phyloP scores from a whole-genome alignment of 2,113 vertebrate species.

The Ammospiza caudacuta region DNA sequence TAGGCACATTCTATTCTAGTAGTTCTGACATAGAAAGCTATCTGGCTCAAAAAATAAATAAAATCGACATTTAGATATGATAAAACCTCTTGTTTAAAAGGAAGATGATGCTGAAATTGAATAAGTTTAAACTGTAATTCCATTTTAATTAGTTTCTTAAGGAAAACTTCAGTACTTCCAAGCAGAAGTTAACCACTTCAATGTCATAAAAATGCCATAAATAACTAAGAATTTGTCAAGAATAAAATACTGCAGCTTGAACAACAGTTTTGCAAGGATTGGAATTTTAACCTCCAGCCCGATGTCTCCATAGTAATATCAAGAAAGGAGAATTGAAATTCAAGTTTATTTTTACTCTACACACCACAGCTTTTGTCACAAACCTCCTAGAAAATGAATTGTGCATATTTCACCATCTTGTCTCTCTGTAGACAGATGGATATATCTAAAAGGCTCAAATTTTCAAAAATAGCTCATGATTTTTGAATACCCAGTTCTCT shows the following conservation, averaged over 20 bases:
- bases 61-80: not conserved
- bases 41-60: not conserved
- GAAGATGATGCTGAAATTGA: not conserved
- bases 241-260: not conserved
- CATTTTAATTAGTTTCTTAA: not conserved
- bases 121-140: not conserved
- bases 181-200: not conserved
- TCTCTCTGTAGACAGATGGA: not conserved
- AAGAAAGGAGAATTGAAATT: not conserved
- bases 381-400: not conserved
- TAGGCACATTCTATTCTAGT: not conserved
- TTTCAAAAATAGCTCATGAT: not conserved
- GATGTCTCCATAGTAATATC: slow-evolving; percentile 14
- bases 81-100: not conserved
- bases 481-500: not conserved
- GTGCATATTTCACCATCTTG: not conserved
- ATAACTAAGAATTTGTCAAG: not conserved
- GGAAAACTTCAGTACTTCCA: not conserved
- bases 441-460: not conserved
- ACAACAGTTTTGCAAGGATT: not conserved
- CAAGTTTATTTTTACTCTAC: slow-evolving; percentile 14
- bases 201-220: not conserved
- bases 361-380: slow-evolving; percentile 9
- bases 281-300: not conserved
- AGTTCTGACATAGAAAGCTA: not conserved